Evolutionary conservation across 1,140 invertebrate genomes (phyloP).

Genomic region (Microplitis demolitor): DNA sequence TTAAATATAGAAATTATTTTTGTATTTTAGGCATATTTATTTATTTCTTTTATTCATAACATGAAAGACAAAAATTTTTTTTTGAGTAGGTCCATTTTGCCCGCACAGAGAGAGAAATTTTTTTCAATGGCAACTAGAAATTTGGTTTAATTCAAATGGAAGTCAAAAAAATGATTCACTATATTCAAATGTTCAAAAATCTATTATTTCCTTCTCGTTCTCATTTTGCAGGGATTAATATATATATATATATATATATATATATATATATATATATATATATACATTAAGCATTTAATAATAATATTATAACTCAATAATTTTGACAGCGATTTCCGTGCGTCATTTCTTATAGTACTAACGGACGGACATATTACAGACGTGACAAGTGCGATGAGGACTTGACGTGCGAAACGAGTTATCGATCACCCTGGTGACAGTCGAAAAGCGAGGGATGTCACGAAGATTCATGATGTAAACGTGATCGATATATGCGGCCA

Average conservation of each 20-base stretch:
- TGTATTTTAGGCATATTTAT: too few relatives aligned
- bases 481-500: constrained; percentile 33
- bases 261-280: too few relatives aligned
- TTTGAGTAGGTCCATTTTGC: too few relatives aligned
- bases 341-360: constrained; percentile 7
- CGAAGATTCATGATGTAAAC: constrained; percentile 26
- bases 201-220: neutral
- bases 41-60: too few relatives aligned
- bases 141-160: too few relatives aligned
- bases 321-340: neutral
- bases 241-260: too few relatives aligned
- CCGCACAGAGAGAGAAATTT: too few relatives aligned
- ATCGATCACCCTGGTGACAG: constrained; percentile 29
- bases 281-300: too few relatives aligned
- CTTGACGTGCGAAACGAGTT: constrained; percentile 31
- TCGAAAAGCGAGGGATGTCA: constrained; percentile 24
- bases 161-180: too few relatives aligned
- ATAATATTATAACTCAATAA: neutral
- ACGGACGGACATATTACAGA: constrained; percentile 5
- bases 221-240: neutral
- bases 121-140: too few relatives aligned
- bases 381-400: constrained; percentile 14
- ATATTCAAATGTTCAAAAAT: neutral
- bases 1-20: too few relatives aligned
- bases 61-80: too few relatives aligned